These are phyloP conservation scores for Lochmaea capreae DNA, from an alignment of 2,888 invertebrate genomes.

Conservation along the genomic window DNA sequence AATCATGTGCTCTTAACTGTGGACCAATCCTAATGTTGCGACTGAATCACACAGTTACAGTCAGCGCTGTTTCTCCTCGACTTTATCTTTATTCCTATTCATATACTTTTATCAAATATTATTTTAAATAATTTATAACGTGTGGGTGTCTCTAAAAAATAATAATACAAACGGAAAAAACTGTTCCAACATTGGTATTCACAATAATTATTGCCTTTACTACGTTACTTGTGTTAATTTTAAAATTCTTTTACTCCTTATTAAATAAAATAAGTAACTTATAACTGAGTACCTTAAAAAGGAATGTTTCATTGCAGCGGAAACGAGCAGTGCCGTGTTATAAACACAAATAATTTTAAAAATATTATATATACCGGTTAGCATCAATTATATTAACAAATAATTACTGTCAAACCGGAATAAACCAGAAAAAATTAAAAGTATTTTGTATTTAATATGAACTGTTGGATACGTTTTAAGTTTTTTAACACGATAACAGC, in stretches of 20 bases:
- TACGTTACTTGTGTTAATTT: neutral
- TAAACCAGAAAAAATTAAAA: neutral
- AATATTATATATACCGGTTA: neutral
- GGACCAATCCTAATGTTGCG: too few relatives aligned
- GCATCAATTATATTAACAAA: neutral
- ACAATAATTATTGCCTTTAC: too few relatives aligned
- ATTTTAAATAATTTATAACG: too few relatives aligned
- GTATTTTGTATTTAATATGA: neutral
- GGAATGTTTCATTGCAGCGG: neutral
- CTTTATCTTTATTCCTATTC: too few relatives aligned
- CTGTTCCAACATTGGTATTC: too few relatives aligned
- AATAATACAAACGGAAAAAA: too few relatives aligned
- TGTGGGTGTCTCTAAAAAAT: too few relatives aligned
- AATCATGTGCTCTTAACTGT: too few relatives aligned
- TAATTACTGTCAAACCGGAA: neutral
- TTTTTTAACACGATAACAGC: neutral
- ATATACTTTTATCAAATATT: too few relatives aligned
- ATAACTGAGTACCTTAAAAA: slow-evolving; percentile 5
- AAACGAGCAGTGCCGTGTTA: slow-evolving; percentile 1
- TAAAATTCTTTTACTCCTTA: neutral
- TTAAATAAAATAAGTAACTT: slow-evolving; percentile 1
- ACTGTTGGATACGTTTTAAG: neutral
- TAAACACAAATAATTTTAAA: neutral
- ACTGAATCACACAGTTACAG: too few relatives aligned
- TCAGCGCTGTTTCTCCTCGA: too few relatives aligned